Percentiles rank a stretch among this genome's conserved stretches.
Evolutionary conservation across 64 coral and sea anemone genomes (phyloP).

Genomic region (Montipora efflorescens): DNA sequence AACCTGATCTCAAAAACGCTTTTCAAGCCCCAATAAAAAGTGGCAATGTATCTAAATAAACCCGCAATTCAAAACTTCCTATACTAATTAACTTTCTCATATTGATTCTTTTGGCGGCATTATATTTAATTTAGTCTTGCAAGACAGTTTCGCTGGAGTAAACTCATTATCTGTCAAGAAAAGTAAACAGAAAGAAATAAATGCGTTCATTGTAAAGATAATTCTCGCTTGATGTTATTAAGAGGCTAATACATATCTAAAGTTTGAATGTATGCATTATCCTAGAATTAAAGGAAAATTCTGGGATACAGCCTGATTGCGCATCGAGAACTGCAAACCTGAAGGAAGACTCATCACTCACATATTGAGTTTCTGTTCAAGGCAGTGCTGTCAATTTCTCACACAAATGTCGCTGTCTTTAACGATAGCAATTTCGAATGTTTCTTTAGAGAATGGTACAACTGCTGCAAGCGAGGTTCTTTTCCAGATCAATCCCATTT

Average conservation of each 20-base stretch:
- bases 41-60: too few relatives aligned
- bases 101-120: slow-evolving; percentile 27
- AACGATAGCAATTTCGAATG: not conserved
- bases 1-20: too few relatives aligned
- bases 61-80: not conserved
- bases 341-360: not conserved
- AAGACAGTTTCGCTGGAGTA: slow-evolving; percentile 24
- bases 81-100: slow-evolving; percentile 21
- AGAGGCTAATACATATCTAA: not conserved
- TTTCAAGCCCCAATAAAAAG: too few relatives aligned
- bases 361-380: not conserved
- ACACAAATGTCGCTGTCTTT: not conserved
- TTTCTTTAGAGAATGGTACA: not conserved
- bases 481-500: slow-evolving; percentile 14
- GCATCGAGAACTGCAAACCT: not conserved
- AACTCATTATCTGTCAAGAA: slow-evolving; percentile 11
- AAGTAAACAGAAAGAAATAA: slow-evolving; percentile 15
- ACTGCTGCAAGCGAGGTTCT: not conserved
- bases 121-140: not conserved
- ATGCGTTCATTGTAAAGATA: not conserved
- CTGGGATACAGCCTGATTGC: not conserved
- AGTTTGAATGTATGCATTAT: not conserved
- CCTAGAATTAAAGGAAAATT: not conserved
- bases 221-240: slow-evolving; percentile 32
- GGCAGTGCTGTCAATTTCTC: not conserved